These are phyloP conservation scores for Laodelphax striatellus DNA, from an alignment of 1,140 invertebrate species.

Conservation along the genomic window DNA sequence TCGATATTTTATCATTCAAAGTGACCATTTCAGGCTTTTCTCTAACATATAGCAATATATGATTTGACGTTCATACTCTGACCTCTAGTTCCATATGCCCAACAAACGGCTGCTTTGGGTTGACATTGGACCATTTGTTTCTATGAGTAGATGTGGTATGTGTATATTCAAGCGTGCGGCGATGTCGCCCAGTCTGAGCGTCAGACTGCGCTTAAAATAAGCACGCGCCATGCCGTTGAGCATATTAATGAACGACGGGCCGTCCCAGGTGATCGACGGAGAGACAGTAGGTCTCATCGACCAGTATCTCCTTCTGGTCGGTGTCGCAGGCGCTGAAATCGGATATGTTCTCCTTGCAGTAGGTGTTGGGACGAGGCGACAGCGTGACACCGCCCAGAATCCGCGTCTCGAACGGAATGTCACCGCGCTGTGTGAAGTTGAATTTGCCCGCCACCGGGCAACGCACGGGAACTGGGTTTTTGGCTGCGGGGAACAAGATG, in stretches of 20 bases:
- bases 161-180: too few species aligned
- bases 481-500: constrained; percentile 48
- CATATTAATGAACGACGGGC: constrained; percentile 87
- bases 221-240: too few species aligned
- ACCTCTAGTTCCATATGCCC: too few species aligned
- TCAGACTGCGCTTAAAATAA: not conserved
- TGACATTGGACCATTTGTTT: too few species aligned
- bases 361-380: constrained; percentile 81
- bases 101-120: too few species aligned
- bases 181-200: too few species aligned
- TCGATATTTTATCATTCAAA: too few species aligned
- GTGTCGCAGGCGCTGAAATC: constrained; percentile 89
- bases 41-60: too few species aligned
- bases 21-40: too few species aligned
- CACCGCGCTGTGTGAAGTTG: constrained; percentile 80
- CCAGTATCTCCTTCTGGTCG: constrained; percentile 84
- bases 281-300: constrained; percentile 91
- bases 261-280: constrained; percentile 89
- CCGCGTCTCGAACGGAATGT: constrained; percentile 79
- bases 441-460: constrained; percentile 96
- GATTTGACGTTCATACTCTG: too few species aligned
- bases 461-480: constrained; percentile 81
- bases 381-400: constrained; percentile 90
- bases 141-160: too few species aligned
- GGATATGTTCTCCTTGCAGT: constrained; percentile 88